These are phyloP conservation scores for Campylomormyrus tamandua DNA, from an alignment of 2,113 vertebrate species.

Conservation along the genomic window DNA sequence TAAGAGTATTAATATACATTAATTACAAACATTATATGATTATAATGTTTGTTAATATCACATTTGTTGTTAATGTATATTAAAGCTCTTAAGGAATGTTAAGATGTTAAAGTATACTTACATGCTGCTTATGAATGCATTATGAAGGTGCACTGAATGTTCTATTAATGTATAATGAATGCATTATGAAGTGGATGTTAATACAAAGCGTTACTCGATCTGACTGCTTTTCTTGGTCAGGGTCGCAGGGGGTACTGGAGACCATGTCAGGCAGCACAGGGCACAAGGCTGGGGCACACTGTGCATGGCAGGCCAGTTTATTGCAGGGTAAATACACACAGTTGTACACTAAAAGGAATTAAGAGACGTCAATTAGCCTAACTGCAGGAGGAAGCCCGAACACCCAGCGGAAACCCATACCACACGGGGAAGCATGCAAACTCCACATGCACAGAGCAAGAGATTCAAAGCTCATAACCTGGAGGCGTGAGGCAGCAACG, in stretches of 20 bases:
- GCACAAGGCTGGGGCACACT: neutral
- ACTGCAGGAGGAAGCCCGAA: neutral
- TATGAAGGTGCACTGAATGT: neutral
- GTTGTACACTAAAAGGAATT: neutral
- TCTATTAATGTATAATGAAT: neutral
- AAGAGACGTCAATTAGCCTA: neutral
- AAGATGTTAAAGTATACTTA: neutral
- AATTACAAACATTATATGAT: neutral
- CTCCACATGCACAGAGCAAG: neutral
- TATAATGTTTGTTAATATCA: too few relatives aligned
- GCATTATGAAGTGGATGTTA: neutral
- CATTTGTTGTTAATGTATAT: neutral
- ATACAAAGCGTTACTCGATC: neutral
- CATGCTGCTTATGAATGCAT: neutral
- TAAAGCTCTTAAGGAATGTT: neutral
- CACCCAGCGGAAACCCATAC: neutral
- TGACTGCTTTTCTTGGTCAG: neutral
- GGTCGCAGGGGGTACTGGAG: neutral
- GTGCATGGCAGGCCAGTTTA: neutral
- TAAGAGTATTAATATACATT: neutral
- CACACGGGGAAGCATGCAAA: neutral
- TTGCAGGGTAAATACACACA: neutral
- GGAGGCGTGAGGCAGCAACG: neutral
- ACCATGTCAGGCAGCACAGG: too few relatives aligned
- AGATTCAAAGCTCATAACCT: neutral